Percentiles rank a stretch among this genome's conserved stretches.
These are phyloP conservation scores for Tetragnatha versicolor DNA, from an alignment of 1,140 invertebrate genomes.

Conservation along the genomic window DNA sequence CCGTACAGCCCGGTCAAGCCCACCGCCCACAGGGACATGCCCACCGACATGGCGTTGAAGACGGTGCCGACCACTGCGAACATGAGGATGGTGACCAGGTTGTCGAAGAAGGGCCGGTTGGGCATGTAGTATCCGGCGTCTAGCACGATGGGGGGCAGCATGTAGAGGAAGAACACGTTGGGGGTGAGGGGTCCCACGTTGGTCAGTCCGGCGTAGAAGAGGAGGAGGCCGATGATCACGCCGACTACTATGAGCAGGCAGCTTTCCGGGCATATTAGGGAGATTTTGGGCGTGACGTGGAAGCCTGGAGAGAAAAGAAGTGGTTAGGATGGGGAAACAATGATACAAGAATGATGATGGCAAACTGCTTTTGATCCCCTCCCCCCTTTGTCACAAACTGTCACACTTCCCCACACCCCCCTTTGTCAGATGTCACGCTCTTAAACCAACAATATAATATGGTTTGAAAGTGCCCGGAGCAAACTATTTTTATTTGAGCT, in stretches of 20 bases:
- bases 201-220: slow-evolving; percentile 60
- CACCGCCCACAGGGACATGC: slow-evolving; percentile 85
- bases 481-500: too few relatives aligned
- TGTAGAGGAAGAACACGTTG: slow-evolving; percentile 94
- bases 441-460: too few relatives aligned
- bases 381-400: too few relatives aligned
- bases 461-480: too few relatives aligned
- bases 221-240: slow-evolving; percentile 79
- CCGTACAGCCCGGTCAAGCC: slow-evolving; percentile 85
- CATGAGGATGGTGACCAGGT: slow-evolving; percentile 92
- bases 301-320: slow-evolving; percentile 73
- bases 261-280: slow-evolving; percentile 92
- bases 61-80: slow-evolving; percentile 97
- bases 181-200: slow-evolving; percentile 86
- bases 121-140: slow-evolving; percentile 96
- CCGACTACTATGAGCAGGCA: slow-evolving; percentile 96
- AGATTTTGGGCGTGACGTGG: slow-evolving; percentile 89
- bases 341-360: too few relatives aligned
- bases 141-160: slow-evolving; percentile 95
- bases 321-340: too few relatives aligned
- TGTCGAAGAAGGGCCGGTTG: slow-evolving; percentile 93
- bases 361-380: too few relatives aligned
- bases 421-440: too few relatives aligned
- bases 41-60: slow-evolving; percentile 94
- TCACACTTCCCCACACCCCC: too few relatives aligned